These are phyloP conservation scores for Orchesella cincta DNA, from an alignment of 1,140 invertebrate species.

Conservation along the genomic window DNA sequence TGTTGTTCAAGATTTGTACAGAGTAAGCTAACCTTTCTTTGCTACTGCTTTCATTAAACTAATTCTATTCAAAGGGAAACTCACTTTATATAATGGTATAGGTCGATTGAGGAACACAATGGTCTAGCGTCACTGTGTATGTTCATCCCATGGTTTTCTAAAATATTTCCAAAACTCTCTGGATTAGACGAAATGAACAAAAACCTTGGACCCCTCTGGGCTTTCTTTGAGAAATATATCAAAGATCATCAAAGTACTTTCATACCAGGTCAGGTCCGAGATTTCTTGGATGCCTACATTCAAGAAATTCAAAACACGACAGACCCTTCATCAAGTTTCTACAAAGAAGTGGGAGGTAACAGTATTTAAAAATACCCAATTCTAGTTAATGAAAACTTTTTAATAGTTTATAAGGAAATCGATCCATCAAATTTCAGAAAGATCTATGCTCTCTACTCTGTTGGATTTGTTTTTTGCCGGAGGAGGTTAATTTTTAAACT, in stretches of 20 bases:
- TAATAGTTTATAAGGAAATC: constrained; percentile 3
- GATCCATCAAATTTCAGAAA: not conserved
- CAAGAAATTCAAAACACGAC: constrained; percentile 42
- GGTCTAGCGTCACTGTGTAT: constrained; percentile 33
- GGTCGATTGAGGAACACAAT: constrained; percentile 39
- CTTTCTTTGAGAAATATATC: not conserved
- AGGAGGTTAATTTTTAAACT: too few relatives aligned
- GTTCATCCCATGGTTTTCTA: constrained; percentile 42
- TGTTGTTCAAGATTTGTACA: not conserved
- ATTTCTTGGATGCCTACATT: constrained; percentile 44
- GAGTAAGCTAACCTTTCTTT: constrained; percentile 16
- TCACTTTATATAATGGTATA: constrained; percentile 25
- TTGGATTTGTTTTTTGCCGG: constrained; percentile 19
- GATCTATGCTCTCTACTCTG: not conserved
- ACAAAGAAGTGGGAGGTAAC: constrained; percentile 40
- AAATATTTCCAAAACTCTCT: constrained; percentile 29
- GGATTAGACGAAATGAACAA: not conserved
- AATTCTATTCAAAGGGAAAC: constrained; percentile 19
- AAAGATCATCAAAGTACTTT: not conserved
- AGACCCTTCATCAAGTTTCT: constrained; percentile 44
- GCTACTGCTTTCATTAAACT: not conserved
- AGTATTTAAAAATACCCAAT: not conserved
- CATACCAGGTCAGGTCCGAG: constrained; percentile 12
- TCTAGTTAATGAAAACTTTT: not conserved
- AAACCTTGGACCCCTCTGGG: not conserved